Evolutionary conservation across 2,888 invertebrate species (phyloP).

Genomic region (Dicyrtoma fusca): DNA sequence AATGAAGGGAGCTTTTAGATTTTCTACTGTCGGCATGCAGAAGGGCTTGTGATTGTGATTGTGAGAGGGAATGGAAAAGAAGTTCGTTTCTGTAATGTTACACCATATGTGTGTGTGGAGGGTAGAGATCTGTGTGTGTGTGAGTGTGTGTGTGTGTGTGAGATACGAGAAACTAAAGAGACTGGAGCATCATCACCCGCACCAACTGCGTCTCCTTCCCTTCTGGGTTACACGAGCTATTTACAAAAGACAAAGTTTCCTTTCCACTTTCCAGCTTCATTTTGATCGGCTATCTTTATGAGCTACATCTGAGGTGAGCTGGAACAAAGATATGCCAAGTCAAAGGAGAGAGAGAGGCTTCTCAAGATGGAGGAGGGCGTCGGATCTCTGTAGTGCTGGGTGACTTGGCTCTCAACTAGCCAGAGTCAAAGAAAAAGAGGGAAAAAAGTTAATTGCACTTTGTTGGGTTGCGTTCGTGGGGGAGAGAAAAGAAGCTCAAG

Average conservation of each 20-base stretch:
- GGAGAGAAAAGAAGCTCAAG: too few relatives aligned
- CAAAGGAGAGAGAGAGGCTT: not conserved
- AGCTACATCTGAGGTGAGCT: constrained; percentile 23
- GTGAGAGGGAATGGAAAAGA: not conserved
- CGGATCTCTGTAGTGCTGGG: too few relatives aligned
- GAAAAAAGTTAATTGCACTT: too few relatives aligned
- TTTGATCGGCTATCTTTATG: constrained; percentile 37
- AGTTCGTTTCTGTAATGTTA: constrained; percentile 9
- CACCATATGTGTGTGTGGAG: constrained; percentile 18
- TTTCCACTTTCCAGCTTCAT: constrained; percentile 10
- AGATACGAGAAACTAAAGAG: not conserved
- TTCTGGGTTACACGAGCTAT: constrained; percentile 23
- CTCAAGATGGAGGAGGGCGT: too few relatives aligned
- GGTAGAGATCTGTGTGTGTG: not conserved
- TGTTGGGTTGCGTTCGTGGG: too few relatives aligned
- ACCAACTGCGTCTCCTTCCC: not conserved
- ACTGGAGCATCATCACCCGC: not conserved
- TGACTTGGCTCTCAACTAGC: too few relatives aligned
- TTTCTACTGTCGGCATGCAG: not conserved
- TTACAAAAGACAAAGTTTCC: constrained; percentile 35
- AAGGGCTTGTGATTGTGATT: not conserved
- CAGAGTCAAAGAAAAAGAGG: too few relatives aligned
- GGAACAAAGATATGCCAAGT: constrained; percentile 26
- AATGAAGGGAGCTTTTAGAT: not conserved
- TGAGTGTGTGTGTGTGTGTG: not conserved